Base-by-base conservation (phyloP, 2,113 vertebrate species). In the Alosa alosa region DNA sequence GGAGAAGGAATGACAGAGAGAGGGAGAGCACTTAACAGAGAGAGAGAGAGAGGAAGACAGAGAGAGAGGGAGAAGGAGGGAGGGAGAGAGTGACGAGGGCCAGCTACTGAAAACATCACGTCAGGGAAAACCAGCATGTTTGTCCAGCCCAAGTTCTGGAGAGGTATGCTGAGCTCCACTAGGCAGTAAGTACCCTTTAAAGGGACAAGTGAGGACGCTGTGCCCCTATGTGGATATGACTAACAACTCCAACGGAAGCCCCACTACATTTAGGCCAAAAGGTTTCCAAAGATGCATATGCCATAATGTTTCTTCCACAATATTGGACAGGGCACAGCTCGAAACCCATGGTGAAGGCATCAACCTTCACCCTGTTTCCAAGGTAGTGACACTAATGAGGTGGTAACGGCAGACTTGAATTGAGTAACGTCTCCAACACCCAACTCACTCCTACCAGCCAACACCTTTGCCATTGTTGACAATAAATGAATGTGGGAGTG, bases 1-100 rank as follows among this genome's bases (percentile, higher is more conserved):
- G 91, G 90, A 92, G 92, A 90, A 52, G 0, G 45, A 82, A 50
- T 68, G n/a, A 83, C n/a, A 49, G 68, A 31, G 10, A 75, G n/a
- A 13, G 64, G 36, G 8, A 72, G 64, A 15, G 31, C 39, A 4
- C 41, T 44, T 44, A 31, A 31, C 1, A 5, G 68, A 36, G 13
- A 5, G 68, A 36, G 13, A 39, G 68, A 75, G 25, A 75, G 11
- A 64, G 57, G 22, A 22, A 39, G 68, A 75, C 31, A 39, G 72
- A 78, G 31, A 78, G 72, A 78, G 36, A 78, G 72, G 39, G 72
- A 78, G 36, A 78, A 36, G 39, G 10, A 78, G 72, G 39, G 31
- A 39, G 72, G 39, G 85, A 87, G 84, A 88, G 86, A 83, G 83
- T 86, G 84, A 89, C 41, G 75, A 82, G 72, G 85, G 82, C 85